Evolutionary conservation across 1,140 invertebrate genomes (phyloP).

Genomic region (Temnothorax longispinosus): DNA sequence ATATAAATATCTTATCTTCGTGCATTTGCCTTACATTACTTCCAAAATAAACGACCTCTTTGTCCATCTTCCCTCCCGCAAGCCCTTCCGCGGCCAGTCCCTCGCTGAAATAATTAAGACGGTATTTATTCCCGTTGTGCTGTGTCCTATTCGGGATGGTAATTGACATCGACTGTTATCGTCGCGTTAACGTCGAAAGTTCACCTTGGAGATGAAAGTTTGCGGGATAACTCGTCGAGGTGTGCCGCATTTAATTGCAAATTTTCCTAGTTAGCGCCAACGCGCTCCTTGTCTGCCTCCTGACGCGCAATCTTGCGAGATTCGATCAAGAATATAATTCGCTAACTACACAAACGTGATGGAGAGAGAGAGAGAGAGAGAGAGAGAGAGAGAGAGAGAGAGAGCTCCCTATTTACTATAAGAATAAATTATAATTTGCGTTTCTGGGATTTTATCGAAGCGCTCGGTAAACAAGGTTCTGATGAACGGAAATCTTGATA

Average conservation of each 20-base stretch:
- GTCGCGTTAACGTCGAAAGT: constrained; percentile 69
- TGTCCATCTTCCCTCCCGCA: background rate
- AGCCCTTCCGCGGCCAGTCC: background rate
- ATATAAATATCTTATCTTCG: background rate
- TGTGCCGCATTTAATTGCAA: constrained; percentile 59
- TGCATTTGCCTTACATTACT: background rate
- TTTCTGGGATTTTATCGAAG: background rate
- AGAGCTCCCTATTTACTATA: background rate
- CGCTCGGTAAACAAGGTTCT: background rate
- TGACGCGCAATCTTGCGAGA: constrained; percentile 16
- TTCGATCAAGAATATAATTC: constrained; percentile 27
- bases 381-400: too few relatives aligned
- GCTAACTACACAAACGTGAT: background rate
- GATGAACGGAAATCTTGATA: background rate
- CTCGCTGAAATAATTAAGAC: constrained; percentile 71
- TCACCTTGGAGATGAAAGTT: constrained; percentile 47
- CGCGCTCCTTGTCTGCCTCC: background rate
- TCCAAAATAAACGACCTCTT: background rate
- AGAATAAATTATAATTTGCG: constrained; percentile 3
- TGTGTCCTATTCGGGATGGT: constrained; percentile 57
- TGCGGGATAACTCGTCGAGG: constrained; percentile 25
- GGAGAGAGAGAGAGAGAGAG: background rate
- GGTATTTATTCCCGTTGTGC: constrained; percentile 73
- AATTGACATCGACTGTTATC: constrained; percentile 75
- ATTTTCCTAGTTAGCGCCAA: constrained; percentile 59